Base-by-base conservation (phyloP, 2,888 invertebrate species). In the Daptonema setosum region DNA sequence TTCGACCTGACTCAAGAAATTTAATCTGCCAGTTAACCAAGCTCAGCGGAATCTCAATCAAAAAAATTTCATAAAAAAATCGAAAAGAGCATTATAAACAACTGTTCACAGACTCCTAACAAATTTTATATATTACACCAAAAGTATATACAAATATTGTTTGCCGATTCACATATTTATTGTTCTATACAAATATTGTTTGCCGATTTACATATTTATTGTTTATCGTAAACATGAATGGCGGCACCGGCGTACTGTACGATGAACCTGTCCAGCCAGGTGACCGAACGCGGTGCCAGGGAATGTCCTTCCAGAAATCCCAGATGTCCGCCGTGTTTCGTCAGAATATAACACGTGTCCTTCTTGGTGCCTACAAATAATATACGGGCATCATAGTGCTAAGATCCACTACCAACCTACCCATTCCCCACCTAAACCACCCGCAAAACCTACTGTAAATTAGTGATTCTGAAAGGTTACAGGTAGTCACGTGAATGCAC, bases 271-370 rank as follows among this genome's bases (percentile, higher is more conserved):
- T 91, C 90, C 59, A 90, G 74, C 91, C 91, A 91, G 58, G 87
- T 87, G 57, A 87, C 82, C 0, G 85, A 83, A 69, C 86, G 83
- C 0, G 90, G 88, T 1, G 70, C 69, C 71, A 85, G 83, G 1
- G 87, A 69, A 28, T 83, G 73, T 14, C 87, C 87, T 74, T 91
- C 90, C 71, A 87, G 87, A 74, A 87, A 91, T 25, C 90, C 91
- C 61, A 91, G 77, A 73, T 91, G 91, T 2, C 91, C 91, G 17
- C 91, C 91, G 71, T 90, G 88, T 14, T 85, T 81, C 28, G 87
- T 74, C 70, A 85, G 83, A 56, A 87, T 74, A 68, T 82, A 87
- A 64, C 86, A 77, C 56, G 68, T 64, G 48, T 71, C 67, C 28
- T 67, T 65, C 57, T 63, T 60, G 57, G 56, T 41, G 56, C 59